Percentiles rank a stretch among this genome's conserved stretches.
Conservation (phyloP, 2,797 vertebrate genomes). For the Squalus acanthias region DNA sequence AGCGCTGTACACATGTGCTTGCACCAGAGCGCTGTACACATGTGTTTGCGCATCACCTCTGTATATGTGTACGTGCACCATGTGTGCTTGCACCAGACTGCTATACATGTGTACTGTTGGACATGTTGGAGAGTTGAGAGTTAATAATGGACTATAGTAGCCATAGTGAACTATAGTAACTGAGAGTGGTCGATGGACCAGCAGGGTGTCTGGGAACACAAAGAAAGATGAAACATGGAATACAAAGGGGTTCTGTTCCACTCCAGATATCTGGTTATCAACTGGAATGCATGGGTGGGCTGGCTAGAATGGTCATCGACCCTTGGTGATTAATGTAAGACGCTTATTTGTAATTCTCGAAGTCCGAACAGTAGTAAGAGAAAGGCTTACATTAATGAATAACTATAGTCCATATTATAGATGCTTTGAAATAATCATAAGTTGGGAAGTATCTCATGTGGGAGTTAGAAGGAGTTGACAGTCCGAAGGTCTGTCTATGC, state of each 20-base stretch:
- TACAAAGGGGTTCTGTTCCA: neutral
- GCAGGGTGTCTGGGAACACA: neutral
- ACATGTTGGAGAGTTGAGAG: neutral
- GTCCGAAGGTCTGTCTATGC: too few species aligned
- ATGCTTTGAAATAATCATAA: neutral
- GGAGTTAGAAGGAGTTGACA: too few species aligned
- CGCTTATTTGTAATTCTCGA: too few species aligned
- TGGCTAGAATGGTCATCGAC: neutral
- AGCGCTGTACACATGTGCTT: too few species aligned
- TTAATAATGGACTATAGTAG: neutral
- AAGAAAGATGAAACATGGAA: too few species aligned
- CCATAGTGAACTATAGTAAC: neutral
- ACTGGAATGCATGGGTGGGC: neutral
- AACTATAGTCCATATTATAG: neutral
- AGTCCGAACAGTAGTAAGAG: too few species aligned
- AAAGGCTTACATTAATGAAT: neutral
- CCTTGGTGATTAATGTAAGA: neutral
- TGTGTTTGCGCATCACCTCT: too few species aligned
- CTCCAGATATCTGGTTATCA: neutral
- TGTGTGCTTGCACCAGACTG: too few species aligned
- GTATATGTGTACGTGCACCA: too few species aligned
- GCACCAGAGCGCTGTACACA: too few species aligned
- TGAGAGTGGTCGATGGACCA: neutral
- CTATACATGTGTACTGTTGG: too few species aligned
- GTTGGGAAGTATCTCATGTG: too few species aligned